Evolutionary conservation across 1,140 invertebrate species (phyloP), one percentile per base, ranked within the genome.

Genomic region (Elymnias hypermnestra): DNA sequence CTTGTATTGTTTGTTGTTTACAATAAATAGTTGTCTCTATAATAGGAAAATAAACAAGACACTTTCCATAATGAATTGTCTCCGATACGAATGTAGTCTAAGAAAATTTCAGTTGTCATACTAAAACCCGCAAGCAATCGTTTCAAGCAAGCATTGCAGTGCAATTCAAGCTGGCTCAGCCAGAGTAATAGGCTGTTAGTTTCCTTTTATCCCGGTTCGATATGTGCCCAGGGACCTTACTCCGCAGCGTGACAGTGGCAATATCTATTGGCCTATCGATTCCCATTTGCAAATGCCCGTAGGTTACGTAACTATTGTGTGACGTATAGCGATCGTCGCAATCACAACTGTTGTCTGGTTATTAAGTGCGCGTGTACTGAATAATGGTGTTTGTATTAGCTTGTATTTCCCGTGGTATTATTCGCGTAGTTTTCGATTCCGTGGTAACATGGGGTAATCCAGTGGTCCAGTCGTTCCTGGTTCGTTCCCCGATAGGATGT

Each of bases 111-210:
- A 25, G 23, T 25, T 25, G 7, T 6, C 23, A 3, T 3, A 5
- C 10, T 9, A 29, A 9, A 29, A 15, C 31, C 31, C 15, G 31
- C 31, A 33, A 8, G 31, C 31, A 17, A 33, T 15, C 31, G 13
- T 33, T 15, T 15, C 3, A 17, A 13, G 13, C 31, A 33, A 33
- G n/a, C n/a, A n/a, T n/a, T n/a, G n/a, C 7, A 15, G 13, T 4
- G 31, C 31, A 33, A 17, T 33, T 17, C n/a, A 3, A 33, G 31
- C 31, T 33, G 31, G 31, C 31, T 33, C 31, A 33, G 31, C 10
- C 13, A 17, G 31, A 33, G 31, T 33, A 33, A 33, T 33, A 33
- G 31, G 31, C 31, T 33, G 31, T 33, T 33, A 17, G 14, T 33
- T 33, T 17, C 31, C 31, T 33, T 33, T 33, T 33, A 33, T 17